Base-by-base conservation (phyloP, 2,797 vertebrate genomes). In the Acanthornis magna region DNA sequence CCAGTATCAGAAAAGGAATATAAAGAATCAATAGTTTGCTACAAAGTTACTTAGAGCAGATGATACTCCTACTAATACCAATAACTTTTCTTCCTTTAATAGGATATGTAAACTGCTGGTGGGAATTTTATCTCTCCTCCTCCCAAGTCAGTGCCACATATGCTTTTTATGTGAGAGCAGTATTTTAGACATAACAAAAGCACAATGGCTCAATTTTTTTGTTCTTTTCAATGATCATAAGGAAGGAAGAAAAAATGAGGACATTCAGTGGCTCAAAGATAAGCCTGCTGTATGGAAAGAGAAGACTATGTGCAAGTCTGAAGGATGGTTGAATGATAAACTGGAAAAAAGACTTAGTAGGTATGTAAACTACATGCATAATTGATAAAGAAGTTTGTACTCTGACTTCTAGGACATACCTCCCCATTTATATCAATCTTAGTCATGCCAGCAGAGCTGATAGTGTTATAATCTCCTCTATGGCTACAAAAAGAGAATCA, bases 171-270 rank as follows among this genome's bases (percentile, higher is more conserved):
- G 16, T 62, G 48, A 42, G n/a, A 79, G 7, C 13, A 55, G 11
- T 45, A 19, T 93, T 91, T 79, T 40, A 65, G 22, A 27, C 29
- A 26, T 3, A 80, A 47, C 2, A 71, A 77, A 87, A 74, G 5
- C 23, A 48, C 16, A 73, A 9, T 16, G 22, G 5, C 3, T 54
- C 0, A 0, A 38, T 48, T 15, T 0, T 85, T 65, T 54, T 61
- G 11, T 76, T 30, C 22, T 65, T 17, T 14, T 10, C 22, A 67
- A 36, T 3, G 17, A 32, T 10, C 11, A 16, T 27, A 72, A 80
- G 21, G 53, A 76, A 60, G 17, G 10, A 51, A 74, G 7, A 21
- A 77, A 91, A 66, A 76, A 42, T 30, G 21, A 58, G 23, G 25
- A 18, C 26, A 71, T 78, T 65, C 26, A 45, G 5, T 34, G 10